These are phyloP conservation scores for Craterocephalus amniculus DNA, from an alignment of 2,797 vertebrate genomes.

Conservation along the genomic window DNA sequence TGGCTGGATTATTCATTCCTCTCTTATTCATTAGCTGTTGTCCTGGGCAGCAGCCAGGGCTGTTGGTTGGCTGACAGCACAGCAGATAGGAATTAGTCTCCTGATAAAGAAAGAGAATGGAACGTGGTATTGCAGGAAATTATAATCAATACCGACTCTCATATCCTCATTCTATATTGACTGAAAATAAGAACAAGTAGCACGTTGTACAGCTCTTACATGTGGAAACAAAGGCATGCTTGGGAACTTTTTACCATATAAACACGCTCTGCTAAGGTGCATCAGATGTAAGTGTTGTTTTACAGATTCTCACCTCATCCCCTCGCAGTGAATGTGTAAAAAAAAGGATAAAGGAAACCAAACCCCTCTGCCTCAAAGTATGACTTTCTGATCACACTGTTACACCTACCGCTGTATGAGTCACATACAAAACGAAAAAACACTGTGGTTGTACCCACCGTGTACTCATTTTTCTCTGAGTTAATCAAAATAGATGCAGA, in stretches of 20 bases:
- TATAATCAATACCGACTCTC: slow-evolving; percentile 79
- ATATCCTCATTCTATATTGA: slow-evolving; percentile 76
- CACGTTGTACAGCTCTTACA: slow-evolving; percentile 14
- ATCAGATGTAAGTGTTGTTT: slow-evolving; percentile 12
- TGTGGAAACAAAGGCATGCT: not conserved
- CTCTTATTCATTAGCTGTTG: slow-evolving; percentile 66
- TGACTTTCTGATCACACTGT: slow-evolving; percentile 14
- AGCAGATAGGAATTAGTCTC: slow-evolving; percentile 76
- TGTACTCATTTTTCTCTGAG: not conserved
- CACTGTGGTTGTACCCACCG: not conserved
- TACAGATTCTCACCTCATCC: not conserved
- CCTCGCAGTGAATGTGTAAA: slow-evolving; percentile 1
- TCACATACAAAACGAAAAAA: slow-evolving; percentile 16
- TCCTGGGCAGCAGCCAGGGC: slow-evolving; percentile 54
- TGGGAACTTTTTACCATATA: slow-evolving; percentile 23
- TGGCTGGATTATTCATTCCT: slow-evolving; percentile 56
- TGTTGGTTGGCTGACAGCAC: slow-evolving; percentile 56
- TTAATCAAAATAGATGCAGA: not conserved
- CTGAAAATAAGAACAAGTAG: slow-evolving; percentile 40
- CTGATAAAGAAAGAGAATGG: slow-evolving; percentile 76
- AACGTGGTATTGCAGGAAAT: slow-evolving; percentile 75
- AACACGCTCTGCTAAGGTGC: not conserved
- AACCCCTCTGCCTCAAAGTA: slow-evolving; percentile 24
- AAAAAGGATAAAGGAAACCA: slow-evolving; percentile 19
- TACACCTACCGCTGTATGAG: slow-evolving; percentile 6